These are phyloP conservation scores for Laterallus jamaicensis DNA, from an alignment of 2,113 vertebrate genomes.

Conservation along the genomic window DNA sequence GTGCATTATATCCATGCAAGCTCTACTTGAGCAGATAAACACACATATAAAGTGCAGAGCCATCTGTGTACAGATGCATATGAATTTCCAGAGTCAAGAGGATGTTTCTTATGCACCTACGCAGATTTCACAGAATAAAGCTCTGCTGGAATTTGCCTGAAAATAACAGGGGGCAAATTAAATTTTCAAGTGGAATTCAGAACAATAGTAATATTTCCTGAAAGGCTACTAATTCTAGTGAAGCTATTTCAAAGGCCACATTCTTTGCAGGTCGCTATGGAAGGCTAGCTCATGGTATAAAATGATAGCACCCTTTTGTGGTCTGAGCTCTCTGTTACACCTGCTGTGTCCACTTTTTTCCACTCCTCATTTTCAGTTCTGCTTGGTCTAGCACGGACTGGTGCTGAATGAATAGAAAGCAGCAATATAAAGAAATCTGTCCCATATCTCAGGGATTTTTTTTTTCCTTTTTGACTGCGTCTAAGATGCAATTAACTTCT, in stretches of 20 bases:
- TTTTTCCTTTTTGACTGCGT: neutral
- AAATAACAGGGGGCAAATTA: constrained; percentile 76
- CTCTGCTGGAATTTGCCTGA: constrained; percentile 66
- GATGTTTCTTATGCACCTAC: constrained; percentile 1
- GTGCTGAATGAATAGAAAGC: constrained; percentile 59
- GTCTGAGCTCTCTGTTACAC: constrained; percentile 49
- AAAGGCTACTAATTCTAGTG: constrained; percentile 69
- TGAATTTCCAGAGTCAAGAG: neutral
- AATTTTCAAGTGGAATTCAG: constrained; percentile 72
- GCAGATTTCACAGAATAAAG: constrained; percentile 54
- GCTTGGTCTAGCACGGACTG: constrained; percentile 47
- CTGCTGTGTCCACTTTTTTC: constrained; percentile 57
- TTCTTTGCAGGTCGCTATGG: constrained; percentile 72
- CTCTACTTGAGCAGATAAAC: neutral
- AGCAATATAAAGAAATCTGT: constrained; percentile 50
- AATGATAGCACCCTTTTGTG: constrained; percentile 71
- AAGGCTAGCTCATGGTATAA: constrained; percentile 66
- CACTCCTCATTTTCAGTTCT: constrained; percentile 40
- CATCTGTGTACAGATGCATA: neutral
- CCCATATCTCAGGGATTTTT: constrained; percentile 24
- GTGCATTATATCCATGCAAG: neutral
- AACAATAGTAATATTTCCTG: constrained; percentile 74
- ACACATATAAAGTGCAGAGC: neutral
- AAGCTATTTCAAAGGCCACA: constrained; percentile 67
- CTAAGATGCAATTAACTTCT: constrained; percentile 63